Evolutionary conservation across 2,888 invertebrate genomes (phyloP).

Genomic region (Trissonchulus latispiculum): DNA sequence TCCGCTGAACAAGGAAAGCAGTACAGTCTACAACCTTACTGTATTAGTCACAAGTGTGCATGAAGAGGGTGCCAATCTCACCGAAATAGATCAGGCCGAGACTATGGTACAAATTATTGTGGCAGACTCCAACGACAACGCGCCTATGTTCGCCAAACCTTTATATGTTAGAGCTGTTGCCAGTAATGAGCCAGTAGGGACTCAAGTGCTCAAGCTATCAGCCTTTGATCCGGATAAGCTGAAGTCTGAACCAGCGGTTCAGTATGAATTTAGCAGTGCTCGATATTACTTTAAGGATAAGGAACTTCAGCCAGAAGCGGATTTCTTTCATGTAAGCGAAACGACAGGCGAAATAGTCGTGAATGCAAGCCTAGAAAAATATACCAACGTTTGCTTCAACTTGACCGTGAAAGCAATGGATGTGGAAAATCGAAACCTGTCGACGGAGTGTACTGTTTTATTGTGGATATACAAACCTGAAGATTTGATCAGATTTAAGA

Average conservation of each 20-base stretch:
- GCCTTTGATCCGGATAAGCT: slow-evolving; percentile 9
- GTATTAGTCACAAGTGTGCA: too few species aligned
- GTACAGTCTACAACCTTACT: too few species aligned
- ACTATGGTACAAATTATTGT: too few species aligned
- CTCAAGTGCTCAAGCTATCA: neutral
- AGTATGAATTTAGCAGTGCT: too few species aligned
- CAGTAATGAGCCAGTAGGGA: neutral
- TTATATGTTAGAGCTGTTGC: neutral
- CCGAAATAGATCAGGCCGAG: too few species aligned
- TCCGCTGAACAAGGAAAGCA: too few species aligned
- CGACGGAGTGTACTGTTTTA: neutral
- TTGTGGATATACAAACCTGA: neutral
- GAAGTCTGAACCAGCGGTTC: too few species aligned
- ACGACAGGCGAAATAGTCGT: neutral
- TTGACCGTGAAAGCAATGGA: neutral
- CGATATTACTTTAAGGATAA: too few species aligned
- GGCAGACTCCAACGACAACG: slow-evolving; percentile 15
- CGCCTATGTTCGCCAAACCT: neutral
- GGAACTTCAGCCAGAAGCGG: too few species aligned
- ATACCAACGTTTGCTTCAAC: neutral
- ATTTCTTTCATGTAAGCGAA: too few species aligned
- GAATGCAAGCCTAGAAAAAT: neutral
- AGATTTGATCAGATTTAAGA: neutral
- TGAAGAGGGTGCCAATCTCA: too few species aligned
- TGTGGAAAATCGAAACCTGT: neutral